A percentile compares a stretch with the other conserved stretches of the same genome.
phyloP scores from a whole-genome alignment of 2,888 invertebrate genomes.

The Mythimna ferrago region DNA sequence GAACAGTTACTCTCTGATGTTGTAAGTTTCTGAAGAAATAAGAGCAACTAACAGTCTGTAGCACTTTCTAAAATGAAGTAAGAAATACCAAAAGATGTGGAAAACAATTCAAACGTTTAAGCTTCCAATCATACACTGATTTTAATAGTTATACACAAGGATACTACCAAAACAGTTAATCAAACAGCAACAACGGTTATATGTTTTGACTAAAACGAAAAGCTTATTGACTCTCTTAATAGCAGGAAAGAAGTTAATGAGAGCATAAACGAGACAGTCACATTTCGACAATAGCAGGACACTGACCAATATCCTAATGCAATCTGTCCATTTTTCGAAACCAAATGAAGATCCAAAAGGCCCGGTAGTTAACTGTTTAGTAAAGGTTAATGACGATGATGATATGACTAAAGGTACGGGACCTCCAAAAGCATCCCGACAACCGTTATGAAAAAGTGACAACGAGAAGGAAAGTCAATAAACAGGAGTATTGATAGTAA shows the following conservation, averaged over 20 bases:
- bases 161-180: not conserved
- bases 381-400: not conserved
- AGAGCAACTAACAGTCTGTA: no score
- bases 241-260: not conserved
- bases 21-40: constrained; percentile 6
- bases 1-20: constrained; percentile 2
- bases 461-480: constrained; percentile 1
- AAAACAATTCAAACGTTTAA: not conserved
- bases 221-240: no score
- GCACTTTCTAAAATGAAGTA: constrained; percentile 13
- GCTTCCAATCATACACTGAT: not conserved
- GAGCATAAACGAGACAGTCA: not conserved
- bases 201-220: not conserved
- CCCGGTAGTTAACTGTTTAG: not conserved
- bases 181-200: not conserved
- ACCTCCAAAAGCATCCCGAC: not conserved
- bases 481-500: not conserved
- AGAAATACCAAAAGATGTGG: not conserved
- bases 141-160: no score
- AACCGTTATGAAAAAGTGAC: constrained; percentile 10
- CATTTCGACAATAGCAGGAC: not conserved
- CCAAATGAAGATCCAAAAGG: not conserved
- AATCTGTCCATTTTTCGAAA: not conserved
- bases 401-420: not conserved
- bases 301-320: not conserved